Evolutionary conservation across 2,797 vertebrate species (phyloP).

Genomic region (Natrix natrix): DNA sequence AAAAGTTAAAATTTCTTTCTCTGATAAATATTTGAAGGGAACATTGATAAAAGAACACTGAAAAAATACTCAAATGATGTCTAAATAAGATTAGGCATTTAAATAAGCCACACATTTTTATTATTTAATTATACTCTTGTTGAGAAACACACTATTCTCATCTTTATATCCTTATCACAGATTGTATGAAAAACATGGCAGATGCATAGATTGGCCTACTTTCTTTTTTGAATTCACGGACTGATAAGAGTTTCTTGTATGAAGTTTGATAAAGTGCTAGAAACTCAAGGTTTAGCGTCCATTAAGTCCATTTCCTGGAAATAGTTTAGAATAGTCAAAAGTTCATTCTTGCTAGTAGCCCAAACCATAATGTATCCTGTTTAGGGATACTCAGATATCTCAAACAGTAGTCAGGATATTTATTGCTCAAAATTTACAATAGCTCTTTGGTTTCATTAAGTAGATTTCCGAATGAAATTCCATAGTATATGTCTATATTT

Average conservation of each 20-base stretch:
- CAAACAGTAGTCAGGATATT: background rate
- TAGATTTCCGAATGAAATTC: background rate
- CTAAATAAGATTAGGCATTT: slow-evolving; percentile 5
- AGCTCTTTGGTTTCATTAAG: background rate
- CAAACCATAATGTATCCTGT: background rate
- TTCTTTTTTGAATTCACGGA: background rate
- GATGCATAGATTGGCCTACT: background rate
- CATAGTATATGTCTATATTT: background rate
- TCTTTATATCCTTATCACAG: background rate
- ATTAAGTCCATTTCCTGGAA: background rate
- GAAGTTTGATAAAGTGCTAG: background rate
- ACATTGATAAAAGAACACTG: background rate
- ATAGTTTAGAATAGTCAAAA: background rate
- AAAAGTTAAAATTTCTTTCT: background rate
- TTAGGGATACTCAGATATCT: background rate
- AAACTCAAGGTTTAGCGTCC: background rate
- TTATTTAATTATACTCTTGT: background rate
- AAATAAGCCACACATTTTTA: background rate
- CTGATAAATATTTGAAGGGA: background rate
- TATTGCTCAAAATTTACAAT: background rate
- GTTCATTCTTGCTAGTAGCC: background rate
- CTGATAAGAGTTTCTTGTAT: background rate
- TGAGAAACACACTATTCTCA: background rate
- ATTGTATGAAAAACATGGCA: background rate
- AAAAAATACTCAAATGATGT: background rate